phyloP scores from a whole-genome alignment of 2,888 invertebrate species.

The Bursaphelenchus okinawaensis region DNA sequence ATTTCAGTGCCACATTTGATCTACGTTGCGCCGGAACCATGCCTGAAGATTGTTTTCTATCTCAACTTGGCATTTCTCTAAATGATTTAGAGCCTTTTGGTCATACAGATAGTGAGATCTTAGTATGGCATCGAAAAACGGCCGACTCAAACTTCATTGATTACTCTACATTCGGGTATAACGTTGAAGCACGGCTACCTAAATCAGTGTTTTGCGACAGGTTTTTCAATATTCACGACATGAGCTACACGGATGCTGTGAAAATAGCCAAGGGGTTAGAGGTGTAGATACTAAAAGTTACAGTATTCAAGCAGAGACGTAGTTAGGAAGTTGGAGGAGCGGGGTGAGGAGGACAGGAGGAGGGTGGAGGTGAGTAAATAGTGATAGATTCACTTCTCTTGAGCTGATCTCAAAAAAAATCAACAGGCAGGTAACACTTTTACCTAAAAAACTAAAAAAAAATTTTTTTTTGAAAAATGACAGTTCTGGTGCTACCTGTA shows the following conservation, averaged over 20 bases:
- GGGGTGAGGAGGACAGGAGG: too few species aligned
- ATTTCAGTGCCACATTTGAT: slow-evolving; percentile 28
- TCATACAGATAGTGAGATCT: slow-evolving; percentile 23
- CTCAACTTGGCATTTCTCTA: slow-evolving; percentile 26
- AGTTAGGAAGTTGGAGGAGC: too few species aligned
- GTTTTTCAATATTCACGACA: not conserved
- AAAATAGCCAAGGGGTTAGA: not conserved
- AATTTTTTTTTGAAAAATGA: too few species aligned
- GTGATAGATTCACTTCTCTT: too few species aligned
- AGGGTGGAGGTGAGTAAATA: too few species aligned
- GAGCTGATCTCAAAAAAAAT: too few species aligned
- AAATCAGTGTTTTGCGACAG: not conserved
- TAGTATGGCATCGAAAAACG: slow-evolving; percentile 23
- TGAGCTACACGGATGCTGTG: not conserved
- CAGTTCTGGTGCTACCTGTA: too few species aligned
- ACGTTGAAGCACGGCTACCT: not conserved
- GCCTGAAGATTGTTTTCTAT: slow-evolving; percentile 31
- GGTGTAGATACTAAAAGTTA: too few species aligned
- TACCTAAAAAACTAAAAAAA: too few species aligned
- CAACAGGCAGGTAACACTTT: too few species aligned
- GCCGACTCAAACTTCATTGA: not conserved
- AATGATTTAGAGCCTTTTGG: slow-evolving; percentile 30
- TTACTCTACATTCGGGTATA: not conserved
- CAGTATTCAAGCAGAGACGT: too few species aligned
- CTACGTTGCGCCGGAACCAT: slow-evolving; percentile 23